phyloP scores from a whole-genome alignment of 1,140 invertebrate genomes.

The Listronotus bonariensis region DNA sequence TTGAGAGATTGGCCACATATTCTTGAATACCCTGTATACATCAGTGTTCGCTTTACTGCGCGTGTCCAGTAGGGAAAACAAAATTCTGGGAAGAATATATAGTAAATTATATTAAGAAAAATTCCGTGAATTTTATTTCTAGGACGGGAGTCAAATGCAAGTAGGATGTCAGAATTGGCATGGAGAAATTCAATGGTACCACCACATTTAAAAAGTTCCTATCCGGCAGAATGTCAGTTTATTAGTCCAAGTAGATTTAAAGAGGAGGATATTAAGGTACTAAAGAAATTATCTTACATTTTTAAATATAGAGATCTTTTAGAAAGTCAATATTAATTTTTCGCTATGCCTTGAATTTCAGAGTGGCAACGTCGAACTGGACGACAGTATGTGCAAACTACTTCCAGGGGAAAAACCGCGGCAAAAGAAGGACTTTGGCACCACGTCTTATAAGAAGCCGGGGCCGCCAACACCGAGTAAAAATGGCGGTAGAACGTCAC shows the following conservation, averaged over 20 bases:
- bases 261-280: conserved; percentile 80
- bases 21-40: too few relatives aligned
- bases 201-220: conserved; percentile 86
- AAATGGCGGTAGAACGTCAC: conserved; percentile 73
- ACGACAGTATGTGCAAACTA: conserved; percentile 65
- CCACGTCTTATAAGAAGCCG: conserved; percentile 78
- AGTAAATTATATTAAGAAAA: too few relatives aligned
- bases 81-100: too few relatives aligned
- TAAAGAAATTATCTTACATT: background rate
- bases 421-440: conserved; percentile 62
- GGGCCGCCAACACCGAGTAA: conserved; percentile 83
- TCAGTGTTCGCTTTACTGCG: too few relatives aligned
- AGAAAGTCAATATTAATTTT: conserved; percentile 6
- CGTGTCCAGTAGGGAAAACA: too few relatives aligned
- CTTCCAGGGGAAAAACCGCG: conserved; percentile 60
- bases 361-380: conserved; percentile 62
- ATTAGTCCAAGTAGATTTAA: conserved; percentile 58
- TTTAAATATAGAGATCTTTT: background rate
- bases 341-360: conserved; percentile 46
- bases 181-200: conserved; percentile 84
- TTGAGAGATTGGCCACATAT: too few relatives aligned
- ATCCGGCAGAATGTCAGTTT: conserved; percentile 84
- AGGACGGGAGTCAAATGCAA: conserved; percentile 48
- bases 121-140: too few relatives aligned
- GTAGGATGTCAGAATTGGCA: conserved; percentile 72